A percentile compares a stretch with the other conserved stretches of the same genome.
phyloP scores from a whole-genome alignment of 2,888 invertebrate species.

The Dynastes maya region DNA sequence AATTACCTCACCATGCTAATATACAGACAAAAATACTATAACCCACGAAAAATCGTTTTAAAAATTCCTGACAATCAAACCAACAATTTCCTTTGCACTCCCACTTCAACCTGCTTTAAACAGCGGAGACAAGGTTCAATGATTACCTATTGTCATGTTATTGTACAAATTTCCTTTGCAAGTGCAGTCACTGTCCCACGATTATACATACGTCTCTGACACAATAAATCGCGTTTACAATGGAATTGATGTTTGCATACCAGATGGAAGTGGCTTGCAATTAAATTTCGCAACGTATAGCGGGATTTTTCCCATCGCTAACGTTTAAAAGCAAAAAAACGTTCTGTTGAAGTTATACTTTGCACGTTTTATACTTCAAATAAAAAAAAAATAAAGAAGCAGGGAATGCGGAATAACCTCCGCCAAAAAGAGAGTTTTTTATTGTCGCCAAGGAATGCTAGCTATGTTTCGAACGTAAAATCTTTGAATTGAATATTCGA shows the following conservation, averaged over 20 bases:
- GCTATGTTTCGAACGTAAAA: too few relatives aligned
- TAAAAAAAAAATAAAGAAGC: background rate
- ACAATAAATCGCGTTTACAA: slow-evolving; percentile 33
- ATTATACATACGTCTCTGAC: slow-evolving; percentile 18
- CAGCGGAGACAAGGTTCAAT: slow-evolving; percentile 36
- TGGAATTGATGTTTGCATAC: slow-evolving; percentile 31
- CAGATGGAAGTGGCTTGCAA: slow-evolving; percentile 13
- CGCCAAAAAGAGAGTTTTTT: too few relatives aligned
- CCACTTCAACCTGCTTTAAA: slow-evolving; percentile 24
- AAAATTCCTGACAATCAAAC: slow-evolving; percentile 1
- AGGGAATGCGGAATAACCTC: too few relatives aligned
- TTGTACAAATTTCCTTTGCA: slow-evolving; percentile 32
- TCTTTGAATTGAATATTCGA: too few relatives aligned
- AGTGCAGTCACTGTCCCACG: slow-evolving; percentile 40
- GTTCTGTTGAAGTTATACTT: background rate
- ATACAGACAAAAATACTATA: too few relatives aligned
- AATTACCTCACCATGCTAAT: too few relatives aligned
- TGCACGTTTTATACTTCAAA: slow-evolving; percentile 3
- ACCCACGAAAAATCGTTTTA: background rate
- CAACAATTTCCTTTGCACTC: background rate
- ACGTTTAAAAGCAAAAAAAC: background rate
- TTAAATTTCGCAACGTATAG: slow-evolving; percentile 31
- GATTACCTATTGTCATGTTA: slow-evolving; percentile 33
- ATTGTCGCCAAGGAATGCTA: too few relatives aligned
- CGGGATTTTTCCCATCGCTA: slow-evolving; percentile 34